Evolutionary conservation across 1,140 invertebrate genomes (phyloP).

Genomic region (Zaprionus taronus): DNA sequence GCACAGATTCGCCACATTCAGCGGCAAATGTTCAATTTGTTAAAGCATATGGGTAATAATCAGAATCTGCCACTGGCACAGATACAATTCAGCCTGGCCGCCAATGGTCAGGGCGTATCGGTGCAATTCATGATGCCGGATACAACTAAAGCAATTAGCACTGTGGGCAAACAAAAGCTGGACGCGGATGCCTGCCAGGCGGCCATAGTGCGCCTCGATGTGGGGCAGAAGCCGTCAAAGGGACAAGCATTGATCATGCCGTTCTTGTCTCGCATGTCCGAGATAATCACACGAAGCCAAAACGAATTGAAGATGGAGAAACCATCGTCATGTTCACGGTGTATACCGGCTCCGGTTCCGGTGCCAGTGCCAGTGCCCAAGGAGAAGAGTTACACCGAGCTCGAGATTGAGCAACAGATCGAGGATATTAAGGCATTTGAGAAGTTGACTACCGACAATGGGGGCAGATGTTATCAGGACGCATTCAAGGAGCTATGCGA

Average conservation of each 20-base stretch:
- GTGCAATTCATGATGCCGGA: slow-evolving; percentile 47
- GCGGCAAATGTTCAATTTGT: slow-evolving; percentile 47
- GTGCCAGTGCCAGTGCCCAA: slow-evolving; percentile 8
- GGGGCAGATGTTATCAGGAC: slow-evolving; percentile 40
- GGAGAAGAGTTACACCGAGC: slow-evolving; percentile 53
- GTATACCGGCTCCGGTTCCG: slow-evolving; percentile 1
- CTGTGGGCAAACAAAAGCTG: not conserved
- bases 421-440: slow-evolving; percentile 62
- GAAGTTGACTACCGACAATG: slow-evolving; percentile 20
- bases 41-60: slow-evolving; percentile 57
- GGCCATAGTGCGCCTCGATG: slow-evolving; percentile 30
- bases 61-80: slow-evolving; percentile 44
- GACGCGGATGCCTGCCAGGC: slow-evolving; percentile 13
- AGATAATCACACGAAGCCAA: slow-evolving; percentile 31
- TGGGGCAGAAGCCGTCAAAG: slow-evolving; percentile 10
- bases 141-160: not conserved
- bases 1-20: slow-evolving; percentile 22
- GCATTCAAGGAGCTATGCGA: slow-evolving; percentile 64
- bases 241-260: slow-evolving; percentile 44
- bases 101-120: slow-evolving; percentile 49
- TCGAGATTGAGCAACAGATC: slow-evolving; percentile 67
- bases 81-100: slow-evolving; percentile 37
- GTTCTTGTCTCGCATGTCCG: slow-evolving; percentile 51
- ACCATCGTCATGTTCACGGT: slow-evolving; percentile 32
- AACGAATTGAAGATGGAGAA: not conserved